Base-by-base conservation (phyloP, 1,140 invertebrate genomes). In the Pseudomyrmex gracilis region DNA sequence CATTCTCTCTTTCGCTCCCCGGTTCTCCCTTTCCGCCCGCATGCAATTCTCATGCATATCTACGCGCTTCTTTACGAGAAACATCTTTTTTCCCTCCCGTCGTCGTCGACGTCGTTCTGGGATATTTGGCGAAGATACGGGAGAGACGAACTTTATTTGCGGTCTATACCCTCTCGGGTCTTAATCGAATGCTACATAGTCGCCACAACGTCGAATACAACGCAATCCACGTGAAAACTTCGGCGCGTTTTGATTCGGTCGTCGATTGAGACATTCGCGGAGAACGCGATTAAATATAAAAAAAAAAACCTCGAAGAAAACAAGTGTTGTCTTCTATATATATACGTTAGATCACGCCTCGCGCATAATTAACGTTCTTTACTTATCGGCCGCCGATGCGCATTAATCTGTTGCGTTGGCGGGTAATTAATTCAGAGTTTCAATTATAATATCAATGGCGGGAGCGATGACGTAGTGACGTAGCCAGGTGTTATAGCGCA, bases 41-140 rank as follows among this genome's bases (percentile, higher is more conserved):
- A 73, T 73, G 87, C 87, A 91, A 93, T 93, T 93, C 90, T 90
- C 87, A 92, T 92, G 91, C 91, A 92, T 91, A 92, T 93, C 90
- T 90, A 86, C 87, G 82, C 63, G 82, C 68, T 90, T 91, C 89
- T 93, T 93, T 93, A 93, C 87, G 91, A 90, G 87, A 82, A 87
- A 89, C 91, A 89, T 88, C 89, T 92, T 92, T 90, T 90, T 87
- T 78, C 73, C 1, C 34, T 71, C 67, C 73, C 61, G 85, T 89
- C 89, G 88, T 84, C 85, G 85, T 73, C 84, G 47, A 17, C 83
- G 74, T 84, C 84, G 76, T 86, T 85, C 70, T 60, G 80, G 80
- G 70, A 86, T 88, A 86, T 86, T 88, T 60, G 66, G 77, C 55
- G 49, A 49, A 43, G n/a, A 63, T 51, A 67, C 78, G 60, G 55